Base-by-base conservation (phyloP, 2,888 invertebrate genomes). In the Pteria penguin region DNA sequence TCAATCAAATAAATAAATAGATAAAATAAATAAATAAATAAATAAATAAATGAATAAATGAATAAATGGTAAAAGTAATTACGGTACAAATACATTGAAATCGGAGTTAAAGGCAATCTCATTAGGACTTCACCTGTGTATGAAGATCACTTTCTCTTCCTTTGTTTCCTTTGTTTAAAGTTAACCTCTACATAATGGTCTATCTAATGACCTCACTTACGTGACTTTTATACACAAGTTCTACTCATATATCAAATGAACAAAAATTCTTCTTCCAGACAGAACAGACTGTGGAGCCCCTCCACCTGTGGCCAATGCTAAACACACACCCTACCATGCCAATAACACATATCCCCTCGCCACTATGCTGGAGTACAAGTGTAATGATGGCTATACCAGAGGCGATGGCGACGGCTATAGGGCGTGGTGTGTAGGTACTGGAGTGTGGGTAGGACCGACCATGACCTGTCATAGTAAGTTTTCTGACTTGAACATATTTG, bases 371-470 rank as follows among this genome's bases (percentile, higher is more conserved):
- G 96, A 97, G 92, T 99, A 98, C 93, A 96, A 96, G 90, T 99
- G 99, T 88, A 95, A 96, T 87, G 96, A 96, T 4, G 99, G 98
- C 14, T 99, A 97, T 93, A 79, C 78, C 1, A 79, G 83, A 26
- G 96, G 96, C 76, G 96, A 96, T 79, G 96, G 96, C 89, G 98
- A 98, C 0, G 96, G 98, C 92, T 96, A 96, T 5, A 94, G 96
- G 65, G 98, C 98, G 58, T 98, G 98, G 93, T 99, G 99, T 91
- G 93, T 98, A 84, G 95, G 94, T 0, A 93, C 93, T 0, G 98
- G 98, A 1, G 96, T 96, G 82, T 99, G 99, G 99, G 98, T 97
- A 89, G 99, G 99, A 2, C 99, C 99, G 2, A 98, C 98, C 89
- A 96, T 99, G 88, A 96, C 96, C 80, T 99, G 99, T 91, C 96